Conservation (phyloP, 2,888 invertebrate genomes). For the Nomada fucata region DNA sequence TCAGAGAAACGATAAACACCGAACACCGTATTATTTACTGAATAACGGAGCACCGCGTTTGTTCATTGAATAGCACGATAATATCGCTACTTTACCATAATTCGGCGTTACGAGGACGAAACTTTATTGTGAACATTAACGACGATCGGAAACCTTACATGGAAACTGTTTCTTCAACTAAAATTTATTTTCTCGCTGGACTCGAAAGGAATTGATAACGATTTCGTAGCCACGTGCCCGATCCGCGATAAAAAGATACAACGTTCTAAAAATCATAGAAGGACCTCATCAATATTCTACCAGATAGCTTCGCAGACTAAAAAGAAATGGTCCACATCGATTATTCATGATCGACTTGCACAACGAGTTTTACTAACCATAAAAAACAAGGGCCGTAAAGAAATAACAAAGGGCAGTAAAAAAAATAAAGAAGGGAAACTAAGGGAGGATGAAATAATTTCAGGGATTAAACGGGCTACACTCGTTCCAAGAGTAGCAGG, state of each 20-base stretch:
- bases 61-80: conserved; percentile 5
- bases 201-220: neutral
- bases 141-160: conserved; percentile 25
- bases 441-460: conserved; percentile 13
- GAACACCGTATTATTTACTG: conserved; percentile 30
- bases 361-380: neutral
- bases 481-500: conserved; percentile 24
- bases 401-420: neutral
- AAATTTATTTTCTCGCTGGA: conserved; percentile 6
- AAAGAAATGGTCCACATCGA: conserved; percentile 5
- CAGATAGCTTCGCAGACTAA: no score
- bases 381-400: neutral
- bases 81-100: conserved; percentile 19
- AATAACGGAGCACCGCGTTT: conserved; percentile 28
- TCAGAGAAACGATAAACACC: neutral
- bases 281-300: no score
- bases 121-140: conserved; percentile 37
- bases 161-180: neutral
- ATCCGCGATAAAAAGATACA: no score
- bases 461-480: conserved; percentile 22
- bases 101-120: conserved; percentile 16
- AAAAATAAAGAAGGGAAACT: neutral
- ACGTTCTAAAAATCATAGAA: no score
- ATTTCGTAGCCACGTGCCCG: neutral
- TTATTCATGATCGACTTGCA: conserved; percentile 14